Base-by-base conservation (phyloP, 2,888 invertebrate genomes). In the Dryococelus australis region DNA sequence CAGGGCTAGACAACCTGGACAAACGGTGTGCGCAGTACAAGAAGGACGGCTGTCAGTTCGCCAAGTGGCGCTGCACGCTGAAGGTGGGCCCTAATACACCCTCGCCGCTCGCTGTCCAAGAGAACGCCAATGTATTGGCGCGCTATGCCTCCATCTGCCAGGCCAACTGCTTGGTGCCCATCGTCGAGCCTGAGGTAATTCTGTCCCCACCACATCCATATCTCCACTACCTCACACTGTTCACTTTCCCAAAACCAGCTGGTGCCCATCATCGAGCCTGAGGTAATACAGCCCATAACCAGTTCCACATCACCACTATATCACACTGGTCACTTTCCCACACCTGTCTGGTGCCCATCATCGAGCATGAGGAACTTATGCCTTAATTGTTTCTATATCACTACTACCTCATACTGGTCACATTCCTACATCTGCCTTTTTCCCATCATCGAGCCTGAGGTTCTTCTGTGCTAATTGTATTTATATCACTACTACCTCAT, bases 231-330 rank as follows among this genome's bases (percentile, higher is more conserved):
- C 35, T 3, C 35, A 35, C 35, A 35, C 35, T 35, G 99, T 99
- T 51, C 97, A 99, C 90, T 99, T 99, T 93, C 99, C 93, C 98
- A 98, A 93, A 98, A 99, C 93, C 97, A 99, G 90, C 97, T 99
- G 92, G 99, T 99, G 85, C 99, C 99, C 78, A 99, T 99, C 92
- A 99, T 99, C 87, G 99, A 99, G 92, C 99, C 99, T 51, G 99
- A 99, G 93, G 92, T 92, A 89, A 12, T 47, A 47, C 47, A 9
- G 6, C 9, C 47, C 47, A 47, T 12, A 47, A 6, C 12, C 99
- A 93, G 99, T 9, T 99, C 89, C 99, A 98, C 91, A 99, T 99
- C n/a, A n/a, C n/a, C n/a, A 0, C 94, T 99, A 91, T 99, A 99
- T 53, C 97, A 99, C 90, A 99, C 99, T 27, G 97, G 97, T 91